Conservation (phyloP, 30 jellyfish, hydroid and myxozoan genomes). For the Catostylus mosaicus region DNA sequence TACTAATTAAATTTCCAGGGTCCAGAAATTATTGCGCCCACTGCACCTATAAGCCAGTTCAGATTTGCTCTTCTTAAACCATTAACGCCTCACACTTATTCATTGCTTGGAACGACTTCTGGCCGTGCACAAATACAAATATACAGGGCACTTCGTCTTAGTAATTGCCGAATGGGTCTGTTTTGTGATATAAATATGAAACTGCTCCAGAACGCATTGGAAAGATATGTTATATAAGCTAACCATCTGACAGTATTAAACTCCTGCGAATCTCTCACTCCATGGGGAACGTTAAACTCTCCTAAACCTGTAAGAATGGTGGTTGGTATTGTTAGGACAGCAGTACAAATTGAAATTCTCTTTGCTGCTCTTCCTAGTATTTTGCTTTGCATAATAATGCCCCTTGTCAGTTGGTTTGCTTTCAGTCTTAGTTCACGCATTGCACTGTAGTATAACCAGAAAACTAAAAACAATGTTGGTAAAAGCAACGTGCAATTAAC, state of each 20-base stretch:
- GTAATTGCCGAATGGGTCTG: background rate
- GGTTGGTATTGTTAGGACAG: background rate
- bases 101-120: too few relatives aligned
- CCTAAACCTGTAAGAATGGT: background rate
- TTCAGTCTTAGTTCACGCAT: background rate
- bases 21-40: too few relatives aligned
- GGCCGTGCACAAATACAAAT: background rate
- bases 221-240: background rate
- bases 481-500: background rate
- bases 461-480: background rate
- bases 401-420: background rate
- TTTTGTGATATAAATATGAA: slow-evolving; percentile 1
- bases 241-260: background rate
- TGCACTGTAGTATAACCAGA: background rate
- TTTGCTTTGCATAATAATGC: background rate
- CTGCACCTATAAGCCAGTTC: too few relatives aligned
- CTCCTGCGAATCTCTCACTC: background rate
- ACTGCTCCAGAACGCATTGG: slow-evolving; percentile 1
- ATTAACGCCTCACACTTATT: too few relatives aligned
- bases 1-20: too few relatives aligned
- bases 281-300: background rate
- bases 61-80: too few relatives aligned
- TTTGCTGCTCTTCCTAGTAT: slow-evolving; percentile 10
- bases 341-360: background rate
- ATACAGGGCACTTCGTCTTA: background rate